Base-by-base conservation (phyloP, 2,888 invertebrate species). In the Achlya flavicornis region DNA sequence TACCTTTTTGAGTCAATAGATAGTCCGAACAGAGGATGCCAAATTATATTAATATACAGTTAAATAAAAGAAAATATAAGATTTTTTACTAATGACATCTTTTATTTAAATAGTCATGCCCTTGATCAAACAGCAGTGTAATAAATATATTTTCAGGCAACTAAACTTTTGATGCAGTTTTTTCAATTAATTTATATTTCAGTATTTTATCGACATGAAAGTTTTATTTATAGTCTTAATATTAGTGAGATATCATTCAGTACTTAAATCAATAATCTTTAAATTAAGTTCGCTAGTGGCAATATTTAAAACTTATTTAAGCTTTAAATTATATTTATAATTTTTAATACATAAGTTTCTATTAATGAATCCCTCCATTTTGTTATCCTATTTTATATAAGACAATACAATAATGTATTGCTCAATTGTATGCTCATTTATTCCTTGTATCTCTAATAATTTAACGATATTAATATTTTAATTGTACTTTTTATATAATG, bases 391-490 rank as follows among this genome's bases (percentile, higher is more conserved):
- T 70, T 66, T 65, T 63, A 72, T 41, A 43, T 19, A 85, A 84
- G 90, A 91, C 92, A 91, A 92, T 92, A 92, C 91, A 69, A 57
- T 72, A 63, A 61, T 80, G 91, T 92, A 88, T 93, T 92, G 93
- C 93, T 92, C 93, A 92, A 91, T 64, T 70, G 81, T 85, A 78
- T 90, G 92, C 92, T 92, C 92, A 92, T 87, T 86, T 84, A 79
- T 77, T 78, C 80, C 77, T 79, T 84, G 77, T 81, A 79, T 74
- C 53, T 80, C 70, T 81, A 79, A 78, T 81, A 78, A 78, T 84
- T 65, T 67, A 77, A 81, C 82, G 77, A 83, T 84, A 81, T 81
- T 79, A 82, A 77, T 74, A 67, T 80, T 81, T 79, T 67, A 72
- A 71, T 82, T 75, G 72, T 77, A 72, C 70, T 72, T 80, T 74